These are phyloP conservation scores for Melanotaenia boesemani DNA, from an alignment of 2,797 vertebrate species.

Conservation along the genomic window DNA sequence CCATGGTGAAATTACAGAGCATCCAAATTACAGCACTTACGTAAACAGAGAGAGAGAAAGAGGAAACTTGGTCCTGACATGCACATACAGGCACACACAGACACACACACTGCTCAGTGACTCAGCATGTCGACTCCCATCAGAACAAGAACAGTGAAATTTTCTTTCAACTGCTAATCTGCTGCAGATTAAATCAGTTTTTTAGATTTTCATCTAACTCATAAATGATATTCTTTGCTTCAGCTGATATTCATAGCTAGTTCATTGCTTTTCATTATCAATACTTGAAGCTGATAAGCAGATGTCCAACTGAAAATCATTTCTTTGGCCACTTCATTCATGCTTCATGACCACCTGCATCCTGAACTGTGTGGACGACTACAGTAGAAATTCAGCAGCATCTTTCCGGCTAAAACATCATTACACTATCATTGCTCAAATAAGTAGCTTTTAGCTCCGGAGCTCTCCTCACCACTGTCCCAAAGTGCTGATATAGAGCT, in stretches of 20 bases:
- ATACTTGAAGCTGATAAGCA: background rate
- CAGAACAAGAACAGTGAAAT: conserved; percentile 36
- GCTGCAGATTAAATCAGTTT: conserved; percentile 41
- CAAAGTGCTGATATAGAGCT: background rate
- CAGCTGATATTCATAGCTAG: background rate
- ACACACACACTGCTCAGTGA: conserved; percentile 43
- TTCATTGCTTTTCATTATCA: background rate
- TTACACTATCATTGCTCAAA: background rate
- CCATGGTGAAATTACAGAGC: conserved; percentile 83
- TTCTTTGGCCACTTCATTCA: background rate
- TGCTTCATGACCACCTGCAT: background rate
- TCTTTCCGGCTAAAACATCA: background rate
- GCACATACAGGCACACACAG: conserved; percentile 27
- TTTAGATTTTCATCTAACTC: background rate
- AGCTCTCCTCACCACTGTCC: background rate
- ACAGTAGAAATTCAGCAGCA: background rate
- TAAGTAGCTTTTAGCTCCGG: background rate
- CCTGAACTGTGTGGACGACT: background rate
- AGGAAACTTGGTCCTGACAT: conserved; percentile 54
- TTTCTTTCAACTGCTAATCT: conserved; percentile 45
- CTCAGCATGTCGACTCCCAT: conserved; percentile 51
- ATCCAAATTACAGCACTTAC: conserved; percentile 82
- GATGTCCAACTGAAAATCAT: background rate
- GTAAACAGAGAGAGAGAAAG: conserved; percentile 54
- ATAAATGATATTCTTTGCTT: background rate